These are phyloP conservation scores for Psittacula echo DNA, from an alignment of 2,797 vertebrate species.

Conservation along the genomic window DNA sequence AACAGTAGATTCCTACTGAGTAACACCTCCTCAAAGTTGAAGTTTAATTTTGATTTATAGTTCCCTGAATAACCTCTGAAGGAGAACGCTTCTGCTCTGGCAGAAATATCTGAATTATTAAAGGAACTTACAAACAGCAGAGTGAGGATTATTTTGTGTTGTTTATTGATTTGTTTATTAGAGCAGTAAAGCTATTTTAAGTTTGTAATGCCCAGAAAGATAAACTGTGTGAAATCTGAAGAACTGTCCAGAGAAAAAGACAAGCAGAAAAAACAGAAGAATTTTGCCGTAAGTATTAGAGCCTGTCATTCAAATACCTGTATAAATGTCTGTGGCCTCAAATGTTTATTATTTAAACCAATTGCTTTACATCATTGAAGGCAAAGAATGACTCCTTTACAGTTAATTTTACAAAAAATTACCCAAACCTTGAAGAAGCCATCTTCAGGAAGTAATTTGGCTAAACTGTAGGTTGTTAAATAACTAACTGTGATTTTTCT, in stretches of 20 bases:
- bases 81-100: constrained; percentile 15
- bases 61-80: constrained; percentile 35
- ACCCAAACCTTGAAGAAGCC: background rate
- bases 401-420: background rate
- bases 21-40: background rate
- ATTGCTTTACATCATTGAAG: background rate
- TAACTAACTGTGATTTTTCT: background rate
- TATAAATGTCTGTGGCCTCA: background rate
- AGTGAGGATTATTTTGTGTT: constrained; percentile 43
- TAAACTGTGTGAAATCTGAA: constrained; percentile 16
- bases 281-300: background rate
- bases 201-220: constrained; percentile 37
- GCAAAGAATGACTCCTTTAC: background rate
- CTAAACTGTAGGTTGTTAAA: background rate
- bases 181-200: constrained; percentile 61
- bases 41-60: constrained; percentile 58
- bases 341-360: background rate
- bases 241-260: background rate
- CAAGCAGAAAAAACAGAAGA: background rate
- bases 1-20: background rate
- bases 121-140: constrained; percentile 52
- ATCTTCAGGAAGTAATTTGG: background rate
- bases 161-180: constrained; percentile 66
- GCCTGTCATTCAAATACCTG: background rate
- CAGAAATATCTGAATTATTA: constrained; percentile 65